Base-by-base conservation (phyloP, 2,888 invertebrate genomes). In the Eupithecia vulgata region DNA sequence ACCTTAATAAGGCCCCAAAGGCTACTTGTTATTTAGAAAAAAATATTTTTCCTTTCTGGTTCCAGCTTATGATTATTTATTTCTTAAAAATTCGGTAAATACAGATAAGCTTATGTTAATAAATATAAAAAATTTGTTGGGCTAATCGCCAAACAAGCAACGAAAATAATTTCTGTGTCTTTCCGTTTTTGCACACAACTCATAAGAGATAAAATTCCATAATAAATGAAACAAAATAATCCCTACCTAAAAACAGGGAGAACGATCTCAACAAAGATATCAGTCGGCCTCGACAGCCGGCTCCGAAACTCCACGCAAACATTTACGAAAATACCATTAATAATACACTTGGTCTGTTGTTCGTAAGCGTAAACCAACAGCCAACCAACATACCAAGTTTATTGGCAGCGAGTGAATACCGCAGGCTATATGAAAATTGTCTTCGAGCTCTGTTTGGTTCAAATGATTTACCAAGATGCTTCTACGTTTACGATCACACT, bases 321-420 rank as follows among this genome's bases (percentile, higher is more conserved):
- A 59, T 70, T 69, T 61, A 52, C 42, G 57, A 68, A 72, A 65
- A 68, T 68, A 66, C 45, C 65, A 69, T 69, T 73, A 45, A 45
- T 45, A 61, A 67, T 62, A 73, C 73, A 66, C 37, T 70, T 48
- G 21, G 42, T 37, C 21, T 65, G 62, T 25, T 34, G 57, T 65
- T 57, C 65, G 37, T 37, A 66, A 37, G 68, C 61, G 68, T 68
- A 45, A 40, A 61, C 45, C 57, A 42, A 57, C 21, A 65, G 64
- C 65, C 65, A 74, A 71, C 68, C 66, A 62, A 71, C 69, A 70
- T 70, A 61, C 61, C 71, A 75, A 72, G 69, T 72, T 70, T 75
- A 67, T 75, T 70, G 74, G 74, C 74, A 75, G 68, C 67, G 66
- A 30, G 42, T 62, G 65, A 74, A 67, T 70, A 72, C 74, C 70